Evolutionary conservation across 2,113 vertebrate species (phyloP), one percentile per base, ranked within the genome.

Genomic region (Aepyceros melampus): DNA sequence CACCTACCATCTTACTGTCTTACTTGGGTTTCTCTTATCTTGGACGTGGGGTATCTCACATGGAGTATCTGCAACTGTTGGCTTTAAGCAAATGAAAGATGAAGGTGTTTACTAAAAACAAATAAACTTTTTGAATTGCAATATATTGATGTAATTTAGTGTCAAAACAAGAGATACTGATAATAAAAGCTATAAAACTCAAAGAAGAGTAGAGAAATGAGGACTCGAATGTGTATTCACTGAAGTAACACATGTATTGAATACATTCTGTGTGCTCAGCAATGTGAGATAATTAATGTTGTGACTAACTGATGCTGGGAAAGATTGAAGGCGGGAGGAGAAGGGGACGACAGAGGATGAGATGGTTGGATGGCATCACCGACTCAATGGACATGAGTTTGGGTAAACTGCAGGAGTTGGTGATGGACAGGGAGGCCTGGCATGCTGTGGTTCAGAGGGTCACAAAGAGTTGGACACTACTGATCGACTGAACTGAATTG

Each of bases 31-130:
- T 36, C 17, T 67, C 64, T 67, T 67, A 67, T 8, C 64, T 67
- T 36, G 33, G 64, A 67, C 8, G 9, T 67, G 2, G 62, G 62
- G 33, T 67, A n/a, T 67, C 33, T n/a, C 62, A n/a, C 0, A 0
- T n/a, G 16, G 4, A 3, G 17, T 67, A 10, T 21, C 64, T 67
- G 74, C 43, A 31, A 17, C 27, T 3, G 43, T 97, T 97, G 97
- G 81, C 94, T 87, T 96, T 96, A 95, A 87, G 53, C 96, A 97
- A 98, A 98, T 98, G 96, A 98, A 97, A 94, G 92, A 64, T 47
- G 45, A 90, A 53, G 33, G 64, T 96, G 89, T 96, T 94, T 76
- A 92, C 71, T 92, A 87, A 83, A 53, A 55, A 15, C 81, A 55
- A 83, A 55, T 15, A n/a, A 25, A 27, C 19, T 36, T 33, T 83